Evolutionary conservation across 2,797 vertebrate species (phyloP), one percentile per base, ranked within the genome.

Genomic region (Hippocampus kuda): DNA sequence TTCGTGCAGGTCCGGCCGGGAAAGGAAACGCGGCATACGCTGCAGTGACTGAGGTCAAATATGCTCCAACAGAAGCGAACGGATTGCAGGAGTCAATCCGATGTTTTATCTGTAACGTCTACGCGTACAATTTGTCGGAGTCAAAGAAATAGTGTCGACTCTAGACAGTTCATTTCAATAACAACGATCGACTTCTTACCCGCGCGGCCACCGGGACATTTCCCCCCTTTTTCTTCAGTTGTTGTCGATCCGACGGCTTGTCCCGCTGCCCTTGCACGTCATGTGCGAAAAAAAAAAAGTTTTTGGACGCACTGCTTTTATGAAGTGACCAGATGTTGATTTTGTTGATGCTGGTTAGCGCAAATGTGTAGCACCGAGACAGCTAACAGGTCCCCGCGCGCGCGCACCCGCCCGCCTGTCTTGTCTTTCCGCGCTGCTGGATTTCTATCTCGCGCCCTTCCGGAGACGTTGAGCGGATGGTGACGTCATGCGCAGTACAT

Each of bases 401-500:
- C 42, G 5, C 9, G 4, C 49, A 13, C 18, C 49, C 49, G 66
- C 66, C 60, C 4, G 5, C 26, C 1, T 67, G 68, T 88, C 81
- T 86, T 2, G 4, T n/a, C 0, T 67, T 68, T 88, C 81, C 87
- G 88, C 90, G 89, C 89, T 88, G 79, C 63, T 72, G 60, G 16
- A 66, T 91, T 92, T 75, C 88, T 90, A 90, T 91, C 91, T 92
- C 90, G 90, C 92, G 92, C 91, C 70, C 81, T 88, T 88, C 81
- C 59, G 81, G 72, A 61, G 27, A 56, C 68, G 54, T 20, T 13
- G 66, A 30, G 61, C 71, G 72, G 34, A 54, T 3, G 38, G 77
- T 90, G 88, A 92, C 90, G 90, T 87, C 38, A 0, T 74, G 75
- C 75, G 79, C 71, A 22, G 0, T 53, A 27, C 60, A 42, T 46